Percentiles rank a stretch among this genome's conserved stretches.
Conservation (phyloP, 2,888 invertebrate genomes). For the Conus canariensis region DNA sequence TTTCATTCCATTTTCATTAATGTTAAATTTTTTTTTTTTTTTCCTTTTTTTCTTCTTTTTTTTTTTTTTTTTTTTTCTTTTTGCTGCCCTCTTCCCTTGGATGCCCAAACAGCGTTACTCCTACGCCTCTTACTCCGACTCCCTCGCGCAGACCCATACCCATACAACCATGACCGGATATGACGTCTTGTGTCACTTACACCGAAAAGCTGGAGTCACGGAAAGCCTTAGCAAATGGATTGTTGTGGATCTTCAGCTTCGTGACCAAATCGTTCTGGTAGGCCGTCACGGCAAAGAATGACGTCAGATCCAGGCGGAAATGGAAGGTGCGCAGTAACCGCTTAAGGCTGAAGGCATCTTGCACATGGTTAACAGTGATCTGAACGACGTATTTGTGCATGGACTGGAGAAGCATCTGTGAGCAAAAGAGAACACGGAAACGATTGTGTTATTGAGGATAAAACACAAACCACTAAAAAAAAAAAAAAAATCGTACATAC, state of each 20-base stretch:
- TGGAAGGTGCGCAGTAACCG: background rate
- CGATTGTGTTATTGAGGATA: background rate
- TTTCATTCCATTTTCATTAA: too few species aligned
- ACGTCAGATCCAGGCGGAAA: slow-evolving; percentile 59
- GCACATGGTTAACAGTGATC: slow-evolving; percentile 47
- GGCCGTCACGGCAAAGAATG: slow-evolving; percentile 65
- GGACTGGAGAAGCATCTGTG: slow-evolving; percentile 63
- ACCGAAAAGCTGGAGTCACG: slow-evolving; percentile 49
- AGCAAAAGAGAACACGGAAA: slow-evolving; percentile 13
- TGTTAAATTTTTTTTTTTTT: too few species aligned
- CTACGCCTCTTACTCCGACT: background rate
- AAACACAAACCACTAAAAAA: background rate
- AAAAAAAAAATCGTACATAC: background rate
- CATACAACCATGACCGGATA: background rate
- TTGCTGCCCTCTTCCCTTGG: background rate
- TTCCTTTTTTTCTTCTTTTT: too few species aligned
- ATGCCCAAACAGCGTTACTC: too few species aligned
- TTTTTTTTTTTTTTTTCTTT: background rate
- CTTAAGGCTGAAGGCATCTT: background rate
- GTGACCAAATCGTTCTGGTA: slow-evolving; percentile 66
- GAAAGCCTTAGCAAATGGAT: slow-evolving; percentile 68
- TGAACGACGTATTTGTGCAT: slow-evolving; percentile 63
- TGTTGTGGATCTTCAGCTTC: slow-evolving; percentile 65
- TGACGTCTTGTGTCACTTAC: background rate
- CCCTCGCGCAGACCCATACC: background rate